Evolutionary conservation across 1,140 invertebrate genomes (phyloP).

Genomic region (Batillaria attramentaria): DNA sequence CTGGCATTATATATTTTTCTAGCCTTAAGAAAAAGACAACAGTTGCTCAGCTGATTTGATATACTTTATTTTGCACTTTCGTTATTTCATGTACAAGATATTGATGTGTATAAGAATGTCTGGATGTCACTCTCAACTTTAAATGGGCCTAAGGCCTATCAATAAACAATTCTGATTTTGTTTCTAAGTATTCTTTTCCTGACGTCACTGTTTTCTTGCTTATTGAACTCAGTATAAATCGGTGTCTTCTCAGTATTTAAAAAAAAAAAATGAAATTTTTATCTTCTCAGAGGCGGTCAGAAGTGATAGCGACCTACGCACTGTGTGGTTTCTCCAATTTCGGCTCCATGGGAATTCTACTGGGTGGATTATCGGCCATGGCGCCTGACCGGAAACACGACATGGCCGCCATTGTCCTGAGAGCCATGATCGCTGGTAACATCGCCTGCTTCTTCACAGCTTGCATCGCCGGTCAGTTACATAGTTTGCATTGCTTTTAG

Average conservation of each 20-base stretch:
- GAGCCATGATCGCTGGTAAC: conserved; percentile 90
- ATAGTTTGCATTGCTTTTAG: background rate
- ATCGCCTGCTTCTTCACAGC: conserved; percentile 82
- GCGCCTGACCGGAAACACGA: conserved; percentile 82
- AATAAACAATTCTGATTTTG: too few relatives aligned
- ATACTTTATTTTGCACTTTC: too few relatives aligned
- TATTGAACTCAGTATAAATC: background rate
- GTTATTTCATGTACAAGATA: too few relatives aligned
- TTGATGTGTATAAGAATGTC: background rate
- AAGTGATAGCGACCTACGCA: conserved; percentile 92
- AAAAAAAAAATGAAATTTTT: too few relatives aligned
- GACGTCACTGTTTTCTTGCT: background rate
- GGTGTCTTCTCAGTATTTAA: background rate
- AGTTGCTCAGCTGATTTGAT: too few relatives aligned
- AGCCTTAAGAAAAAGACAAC: too few relatives aligned
- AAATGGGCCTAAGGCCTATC: too few relatives aligned
- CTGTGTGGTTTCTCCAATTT: conserved; percentile 98
- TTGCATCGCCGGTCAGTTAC: background rate
- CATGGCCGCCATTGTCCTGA: conserved; percentile 76
- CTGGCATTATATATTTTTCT: too few relatives aligned
- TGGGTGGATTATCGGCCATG: conserved; percentile 85
- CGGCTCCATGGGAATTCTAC: conserved; percentile 89
- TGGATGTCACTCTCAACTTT: background rate
- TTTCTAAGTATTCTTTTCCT: background rate
- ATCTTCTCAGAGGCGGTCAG: conserved; percentile 77